These are phyloP conservation scores for Rhegmatorhina hoffmannsi DNA, from an alignment of 2,113 vertebrate species.

Conservation along the genomic window DNA sequence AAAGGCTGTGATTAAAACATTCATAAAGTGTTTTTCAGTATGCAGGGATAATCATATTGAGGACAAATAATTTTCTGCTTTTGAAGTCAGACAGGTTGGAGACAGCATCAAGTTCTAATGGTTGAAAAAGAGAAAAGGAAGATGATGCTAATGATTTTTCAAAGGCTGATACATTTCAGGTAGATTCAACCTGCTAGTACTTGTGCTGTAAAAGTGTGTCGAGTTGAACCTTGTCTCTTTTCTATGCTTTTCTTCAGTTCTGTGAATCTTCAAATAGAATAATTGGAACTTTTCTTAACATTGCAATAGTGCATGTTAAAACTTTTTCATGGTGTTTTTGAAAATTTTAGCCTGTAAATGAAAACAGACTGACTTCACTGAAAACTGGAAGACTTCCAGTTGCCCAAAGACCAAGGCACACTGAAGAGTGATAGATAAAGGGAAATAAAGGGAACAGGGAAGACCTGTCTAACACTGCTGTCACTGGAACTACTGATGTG, in stretches of 20 bases:
- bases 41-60: not conserved
- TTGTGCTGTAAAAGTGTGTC: not conserved
- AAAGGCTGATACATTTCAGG: not conserved
- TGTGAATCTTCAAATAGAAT: conserved; percentile 17
- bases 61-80: not conserved
- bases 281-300: not conserved
- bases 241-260: not conserved
- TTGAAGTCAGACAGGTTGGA: conserved; percentile 16
- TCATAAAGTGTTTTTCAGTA: not conserved
- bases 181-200: not conserved
- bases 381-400: not conserved
- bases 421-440: not conserved
- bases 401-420: not conserved
- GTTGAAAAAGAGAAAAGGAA: not conserved
- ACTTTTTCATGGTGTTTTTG: not conserved
- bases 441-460: not conserved
- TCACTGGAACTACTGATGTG: not conserved
- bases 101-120: conserved; percentile 5
- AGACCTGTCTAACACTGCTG: not conserved
- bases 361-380: not conserved
- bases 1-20: not conserved
- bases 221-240: not conserved
- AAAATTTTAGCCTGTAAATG: not conserved
- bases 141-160: conserved; percentile 7
- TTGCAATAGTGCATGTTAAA: not conserved